Conservation (phyloP, 2,113 vertebrate species). For the Lathamus discolor region DNA sequence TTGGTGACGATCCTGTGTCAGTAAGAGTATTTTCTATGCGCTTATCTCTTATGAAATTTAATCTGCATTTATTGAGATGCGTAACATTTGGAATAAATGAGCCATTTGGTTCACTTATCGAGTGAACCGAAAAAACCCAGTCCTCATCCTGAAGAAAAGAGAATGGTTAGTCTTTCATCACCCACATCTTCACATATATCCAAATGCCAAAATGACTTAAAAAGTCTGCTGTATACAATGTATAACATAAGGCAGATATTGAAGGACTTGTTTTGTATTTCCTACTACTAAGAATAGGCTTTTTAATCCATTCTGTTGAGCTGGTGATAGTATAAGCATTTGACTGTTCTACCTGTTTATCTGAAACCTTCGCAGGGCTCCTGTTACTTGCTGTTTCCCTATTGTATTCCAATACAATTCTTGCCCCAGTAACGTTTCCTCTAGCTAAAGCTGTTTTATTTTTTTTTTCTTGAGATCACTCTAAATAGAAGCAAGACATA, state of each 20-base stretch:
- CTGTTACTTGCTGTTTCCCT: neutral
- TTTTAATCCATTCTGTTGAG: slow-evolving; percentile 12
- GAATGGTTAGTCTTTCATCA: neutral
- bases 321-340: neutral
- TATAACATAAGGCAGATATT: neutral
- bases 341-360: neutral
- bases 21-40: neutral
- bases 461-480: neutral
- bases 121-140: neutral
- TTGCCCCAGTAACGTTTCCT: neutral
- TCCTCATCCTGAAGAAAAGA: neutral
- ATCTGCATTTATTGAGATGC: neutral
- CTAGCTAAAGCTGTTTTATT: neutral
- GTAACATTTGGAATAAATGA: neutral
- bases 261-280: neutral
- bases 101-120: neutral
- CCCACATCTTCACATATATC: fast-evolving
- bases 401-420: neutral
- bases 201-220: neutral
- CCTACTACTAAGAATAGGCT: neutral
- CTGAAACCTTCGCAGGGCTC: neutral
- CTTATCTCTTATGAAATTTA: neutral
- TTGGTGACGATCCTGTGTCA: neutral
- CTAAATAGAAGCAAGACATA: slow-evolving; percentile 23
- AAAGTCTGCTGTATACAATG: neutral